Conservation (phyloP, 2,797 vertebrate species). For the Holocentrus rufus region DNA sequence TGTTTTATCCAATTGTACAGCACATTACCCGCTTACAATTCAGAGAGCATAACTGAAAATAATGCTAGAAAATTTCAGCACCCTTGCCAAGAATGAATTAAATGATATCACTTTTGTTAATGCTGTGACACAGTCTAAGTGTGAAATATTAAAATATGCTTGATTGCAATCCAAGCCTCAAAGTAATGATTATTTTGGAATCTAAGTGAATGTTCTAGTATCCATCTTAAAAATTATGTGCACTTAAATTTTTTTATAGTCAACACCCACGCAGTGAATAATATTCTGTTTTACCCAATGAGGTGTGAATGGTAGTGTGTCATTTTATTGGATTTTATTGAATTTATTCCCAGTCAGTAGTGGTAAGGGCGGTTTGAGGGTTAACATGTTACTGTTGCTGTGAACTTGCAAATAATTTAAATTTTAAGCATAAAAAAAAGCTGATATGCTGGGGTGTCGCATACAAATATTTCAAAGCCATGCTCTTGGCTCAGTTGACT, state of each 20-base stretch:
- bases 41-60: constrained; percentile 39
- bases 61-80: constrained; percentile 40
- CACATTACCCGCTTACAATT: constrained; percentile 41
- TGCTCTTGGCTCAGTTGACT: no score
- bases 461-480: neutral
- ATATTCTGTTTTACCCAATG: constrained; percentile 31
- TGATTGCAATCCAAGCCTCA: constrained; percentile 52
- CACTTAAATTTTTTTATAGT: constrained; percentile 40
- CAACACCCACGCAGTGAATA: constrained; percentile 21
- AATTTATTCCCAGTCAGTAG: constrained; percentile 20
- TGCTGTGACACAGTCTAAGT: constrained; percentile 33
- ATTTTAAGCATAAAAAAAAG: no score
- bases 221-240: constrained; percentile 43
- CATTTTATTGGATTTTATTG: constrained; percentile 19
- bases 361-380: neutral
- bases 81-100: constrained; percentile 49
- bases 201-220: constrained; percentile 50
- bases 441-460: neutral
- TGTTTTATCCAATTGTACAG: constrained; percentile 35
- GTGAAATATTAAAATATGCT: constrained; percentile 55
- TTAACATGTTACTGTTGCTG: neutral
- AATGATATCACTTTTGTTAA: constrained; percentile 51
- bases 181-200: constrained; percentile 58
- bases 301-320: constrained; percentile 13
- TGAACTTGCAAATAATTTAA: no score